phyloP scores from a whole-genome alignment of 2,797 vertebrate genomes.

The Phyllotis vaccarum region DNA sequence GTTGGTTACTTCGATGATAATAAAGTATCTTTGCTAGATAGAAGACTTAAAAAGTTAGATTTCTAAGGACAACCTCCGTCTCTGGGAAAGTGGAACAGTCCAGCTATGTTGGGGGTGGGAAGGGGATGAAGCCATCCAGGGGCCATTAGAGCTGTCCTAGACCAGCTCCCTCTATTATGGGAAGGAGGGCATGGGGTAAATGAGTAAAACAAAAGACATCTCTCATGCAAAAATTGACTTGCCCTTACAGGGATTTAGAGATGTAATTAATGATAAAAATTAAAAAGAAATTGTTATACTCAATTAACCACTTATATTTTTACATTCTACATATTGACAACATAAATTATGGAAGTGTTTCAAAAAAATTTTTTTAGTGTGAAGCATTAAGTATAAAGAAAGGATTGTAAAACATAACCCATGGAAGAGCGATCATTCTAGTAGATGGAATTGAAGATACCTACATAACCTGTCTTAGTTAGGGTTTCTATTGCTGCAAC shows the following conservation, averaged over 20 bases:
- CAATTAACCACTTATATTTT: neutral
- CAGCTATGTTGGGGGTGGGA: neutral
- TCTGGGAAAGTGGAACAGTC: slow-evolving; percentile 43
- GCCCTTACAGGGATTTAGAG: neutral
- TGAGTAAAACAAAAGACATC: neutral
- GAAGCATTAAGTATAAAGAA: slow-evolving; percentile 6
- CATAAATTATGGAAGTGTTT: neutral
- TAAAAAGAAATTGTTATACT: neutral
- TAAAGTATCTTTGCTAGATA: neutral
- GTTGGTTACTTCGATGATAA: fast-evolving
- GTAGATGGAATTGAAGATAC: neutral
- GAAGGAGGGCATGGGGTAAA: neutral
- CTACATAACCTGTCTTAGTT: neutral
- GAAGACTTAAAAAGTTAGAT: neutral
- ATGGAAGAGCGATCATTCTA: neutral
- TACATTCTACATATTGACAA: neutral
- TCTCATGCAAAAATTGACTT: neutral
- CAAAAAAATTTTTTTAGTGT: neutral
- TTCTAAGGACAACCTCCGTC: neutral
- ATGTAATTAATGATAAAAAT: neutral
- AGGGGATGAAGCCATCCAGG: neutral
- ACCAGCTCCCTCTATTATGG: neutral
- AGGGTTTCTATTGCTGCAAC: neutral
- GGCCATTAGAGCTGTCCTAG: neutral
- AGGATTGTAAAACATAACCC: neutral